Evolutionary conservation across 2,113 vertebrate species (phyloP).

Genomic region (Pangasianodon gigas): DNA sequence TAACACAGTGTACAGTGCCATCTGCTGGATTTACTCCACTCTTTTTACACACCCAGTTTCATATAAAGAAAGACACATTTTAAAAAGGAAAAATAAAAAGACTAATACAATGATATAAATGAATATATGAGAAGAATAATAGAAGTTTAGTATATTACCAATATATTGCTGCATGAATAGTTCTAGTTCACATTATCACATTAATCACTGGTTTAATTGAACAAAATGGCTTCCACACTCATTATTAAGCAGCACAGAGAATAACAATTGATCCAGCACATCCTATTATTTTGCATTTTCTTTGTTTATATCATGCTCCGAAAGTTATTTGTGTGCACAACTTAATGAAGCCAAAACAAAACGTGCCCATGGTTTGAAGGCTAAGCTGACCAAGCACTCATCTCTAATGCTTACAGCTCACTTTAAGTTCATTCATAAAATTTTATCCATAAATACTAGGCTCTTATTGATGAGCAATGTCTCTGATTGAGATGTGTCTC

Average conservation of each 20-base stretch:
- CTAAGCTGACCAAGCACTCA: neutral
- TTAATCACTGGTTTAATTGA: neutral
- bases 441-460: too few relatives aligned
- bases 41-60: neutral
- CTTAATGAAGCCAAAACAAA: too few relatives aligned
- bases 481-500: neutral
- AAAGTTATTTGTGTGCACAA: neutral
- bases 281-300: neutral
- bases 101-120: neutral
- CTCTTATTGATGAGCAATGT: too few relatives aligned
- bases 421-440: neutral
- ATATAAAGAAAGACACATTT: neutral
- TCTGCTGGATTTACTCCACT: slow-evolving; percentile 17
- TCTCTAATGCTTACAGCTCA: neutral
- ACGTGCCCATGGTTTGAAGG: neutral
- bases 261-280: neutral
- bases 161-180: neutral
- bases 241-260: neutral
- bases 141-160: too few relatives aligned
- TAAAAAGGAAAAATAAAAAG: neutral
- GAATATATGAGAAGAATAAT: neutral
- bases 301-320: neutral
- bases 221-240: neutral
- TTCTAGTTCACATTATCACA: neutral
- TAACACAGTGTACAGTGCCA: neutral